Conservation (phyloP, 2,888 invertebrate species). For the Chaitophorus viminalis region DNA sequence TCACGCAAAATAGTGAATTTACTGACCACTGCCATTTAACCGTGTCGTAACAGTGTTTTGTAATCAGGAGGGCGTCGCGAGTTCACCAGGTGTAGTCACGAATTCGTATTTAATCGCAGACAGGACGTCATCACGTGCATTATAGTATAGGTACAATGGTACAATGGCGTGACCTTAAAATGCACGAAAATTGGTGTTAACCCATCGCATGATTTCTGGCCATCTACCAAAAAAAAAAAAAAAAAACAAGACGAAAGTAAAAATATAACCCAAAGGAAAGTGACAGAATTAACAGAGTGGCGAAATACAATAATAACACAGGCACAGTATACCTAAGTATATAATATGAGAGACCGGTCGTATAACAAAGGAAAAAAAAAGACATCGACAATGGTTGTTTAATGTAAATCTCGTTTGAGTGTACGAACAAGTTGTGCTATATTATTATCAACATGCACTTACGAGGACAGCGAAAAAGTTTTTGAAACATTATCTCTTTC, state of each 20-base stretch:
- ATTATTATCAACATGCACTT: too few relatives aligned
- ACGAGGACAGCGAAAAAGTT: too few relatives aligned
- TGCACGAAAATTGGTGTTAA: slow-evolving; percentile 2
- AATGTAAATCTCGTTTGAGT: too few relatives aligned
- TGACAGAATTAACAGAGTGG: neutral
- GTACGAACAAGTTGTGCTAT: too few relatives aligned
- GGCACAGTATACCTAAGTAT: too few relatives aligned
- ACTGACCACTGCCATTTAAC: neutral
- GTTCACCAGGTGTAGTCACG: neutral
- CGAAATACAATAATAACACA: neutral
- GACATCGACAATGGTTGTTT: too few relatives aligned
- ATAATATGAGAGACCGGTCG: neutral
- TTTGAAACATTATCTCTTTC: too few relatives aligned
- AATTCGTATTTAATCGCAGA: slow-evolving; percentile 4
- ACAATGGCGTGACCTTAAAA: slow-evolving; percentile 20
- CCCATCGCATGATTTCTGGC: slow-evolving; percentile 22
- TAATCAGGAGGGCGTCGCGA: slow-evolving; percentile 14
- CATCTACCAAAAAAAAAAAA: neutral
- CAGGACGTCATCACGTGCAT: neutral
- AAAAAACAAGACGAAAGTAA: slow-evolving; percentile 20
- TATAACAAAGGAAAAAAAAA: too few relatives aligned
- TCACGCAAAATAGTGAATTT: too few relatives aligned
- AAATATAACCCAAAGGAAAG: slow-evolving; percentile 3
- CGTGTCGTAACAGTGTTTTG: slow-evolving; percentile 2
- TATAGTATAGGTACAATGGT: too few relatives aligned